These are phyloP conservation scores for Callionymus lyra DNA, from an alignment of 2,113 vertebrate genomes.

Conservation along the genomic window DNA sequence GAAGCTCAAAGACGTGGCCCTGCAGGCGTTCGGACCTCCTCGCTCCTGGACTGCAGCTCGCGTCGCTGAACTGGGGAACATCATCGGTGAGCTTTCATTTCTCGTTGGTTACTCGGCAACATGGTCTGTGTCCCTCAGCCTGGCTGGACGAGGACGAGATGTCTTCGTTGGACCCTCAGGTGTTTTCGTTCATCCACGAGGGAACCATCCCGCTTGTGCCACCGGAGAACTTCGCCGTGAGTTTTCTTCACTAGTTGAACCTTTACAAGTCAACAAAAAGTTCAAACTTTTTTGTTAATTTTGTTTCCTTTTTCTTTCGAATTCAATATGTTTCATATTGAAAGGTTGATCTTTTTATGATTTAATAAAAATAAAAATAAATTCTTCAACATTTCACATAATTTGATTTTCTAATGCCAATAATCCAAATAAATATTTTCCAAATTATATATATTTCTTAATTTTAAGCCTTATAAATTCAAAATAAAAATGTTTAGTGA, in stretches of 20 bases:
- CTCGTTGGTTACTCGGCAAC: neutral
- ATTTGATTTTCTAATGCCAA: no score
- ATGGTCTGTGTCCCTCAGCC: neutral
- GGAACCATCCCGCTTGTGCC: slow-evolving; percentile 36
- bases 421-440: no score
- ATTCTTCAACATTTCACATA: no score
- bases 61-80: neutral
- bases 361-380: no score
- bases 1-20: neutral
- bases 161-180: slow-evolving; percentile 11
- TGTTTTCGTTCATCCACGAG: slow-evolving; percentile 29
- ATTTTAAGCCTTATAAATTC: no score
- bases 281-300: no score
- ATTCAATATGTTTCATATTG: no score
- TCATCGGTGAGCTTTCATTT: neutral
- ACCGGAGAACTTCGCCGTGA: slow-evolving; percentile 28
- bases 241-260: slow-evolving; percentile 3
- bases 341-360: no score
- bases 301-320: no score
- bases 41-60: neutral
- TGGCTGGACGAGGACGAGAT: neutral
- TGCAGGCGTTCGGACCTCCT: neutral
- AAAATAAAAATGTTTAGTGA: no score
- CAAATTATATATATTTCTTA: no score
- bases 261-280: no score